A percentile compares a stretch with the other conserved stretches of the same genome.
Evolutionary conservation across 2,113 vertebrate genomes (phyloP).

Genomic region (Corythoichthys haematopterus): DNA sequence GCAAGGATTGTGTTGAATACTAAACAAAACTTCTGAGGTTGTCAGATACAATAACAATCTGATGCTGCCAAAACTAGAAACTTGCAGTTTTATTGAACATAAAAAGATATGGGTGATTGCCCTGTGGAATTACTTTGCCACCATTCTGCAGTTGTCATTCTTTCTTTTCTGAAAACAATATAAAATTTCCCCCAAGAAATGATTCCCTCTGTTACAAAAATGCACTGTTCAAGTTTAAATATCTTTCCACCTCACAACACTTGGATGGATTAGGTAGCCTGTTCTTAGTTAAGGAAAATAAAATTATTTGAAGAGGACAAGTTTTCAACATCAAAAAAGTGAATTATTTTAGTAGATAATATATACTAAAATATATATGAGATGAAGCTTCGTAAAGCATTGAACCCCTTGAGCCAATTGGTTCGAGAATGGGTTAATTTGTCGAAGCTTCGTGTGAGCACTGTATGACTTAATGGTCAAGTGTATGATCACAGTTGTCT

Average conservation of each 20-base stretch:
- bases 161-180: neutral
- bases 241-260: neutral
- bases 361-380: no score
- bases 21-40: neutral
- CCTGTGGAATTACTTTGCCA: neutral
- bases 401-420: no score
- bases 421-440: no score
- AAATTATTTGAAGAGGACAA: neutral
- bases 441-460: no score
- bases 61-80: neutral
- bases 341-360: neutral
- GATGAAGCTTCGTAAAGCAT: no score
- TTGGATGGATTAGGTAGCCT: neutral
- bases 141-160: slow-evolving; percentile 1
- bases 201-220: neutral
- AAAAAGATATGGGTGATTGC: neutral
- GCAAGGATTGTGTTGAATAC: neutral
- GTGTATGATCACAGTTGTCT: no score
- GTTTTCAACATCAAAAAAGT: neutral
- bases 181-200: neutral
- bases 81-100: neutral
- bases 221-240: neutral
- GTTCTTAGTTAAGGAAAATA: neutral
- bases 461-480: no score
- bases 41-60: slow-evolving; percentile 1